Conservation (phyloP, 1,140 invertebrate genomes). For the Heliconius nattereri region DNA sequence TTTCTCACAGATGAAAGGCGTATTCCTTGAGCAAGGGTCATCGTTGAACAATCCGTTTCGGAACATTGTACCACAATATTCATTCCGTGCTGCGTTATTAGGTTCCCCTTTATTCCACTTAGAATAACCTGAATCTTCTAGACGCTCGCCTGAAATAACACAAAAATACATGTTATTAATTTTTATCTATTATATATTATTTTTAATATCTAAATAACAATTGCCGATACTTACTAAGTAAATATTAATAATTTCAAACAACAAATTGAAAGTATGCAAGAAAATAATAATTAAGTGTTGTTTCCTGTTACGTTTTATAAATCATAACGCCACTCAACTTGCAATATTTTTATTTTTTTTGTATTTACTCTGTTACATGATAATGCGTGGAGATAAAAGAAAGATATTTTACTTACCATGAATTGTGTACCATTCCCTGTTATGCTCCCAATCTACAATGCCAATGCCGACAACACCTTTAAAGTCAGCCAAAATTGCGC, state of each 20-base stretch:
- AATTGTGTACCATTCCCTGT: constrained; percentile 10
- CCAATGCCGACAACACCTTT: background rate
- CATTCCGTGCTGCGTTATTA: background rate
- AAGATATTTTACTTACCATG: background rate
- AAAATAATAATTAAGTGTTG: too few species aligned
- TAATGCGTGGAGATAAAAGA: background rate
- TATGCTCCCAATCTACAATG: background rate
- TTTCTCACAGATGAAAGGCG: background rate
- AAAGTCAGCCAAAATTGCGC: background rate
- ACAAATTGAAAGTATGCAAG: too few species aligned
- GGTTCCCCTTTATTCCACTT: constrained; percentile 4
- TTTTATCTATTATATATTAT: background rate
- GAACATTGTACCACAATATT: background rate
- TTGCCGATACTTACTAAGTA: too few species aligned
- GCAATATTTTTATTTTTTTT: background rate
- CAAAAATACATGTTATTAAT: background rate
- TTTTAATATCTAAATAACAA: background rate
- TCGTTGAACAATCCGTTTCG: background rate
- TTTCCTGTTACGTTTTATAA: too few species aligned
- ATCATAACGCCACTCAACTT: too few species aligned
- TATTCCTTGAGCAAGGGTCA: background rate
- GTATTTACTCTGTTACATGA: background rate
- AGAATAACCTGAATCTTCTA: background rate
- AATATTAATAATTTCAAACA: too few species aligned
- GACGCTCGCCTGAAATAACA: background rate